Base-by-base conservation (phyloP, 2,113 vertebrate genomes). In the Triplophysa rosa region DNA sequence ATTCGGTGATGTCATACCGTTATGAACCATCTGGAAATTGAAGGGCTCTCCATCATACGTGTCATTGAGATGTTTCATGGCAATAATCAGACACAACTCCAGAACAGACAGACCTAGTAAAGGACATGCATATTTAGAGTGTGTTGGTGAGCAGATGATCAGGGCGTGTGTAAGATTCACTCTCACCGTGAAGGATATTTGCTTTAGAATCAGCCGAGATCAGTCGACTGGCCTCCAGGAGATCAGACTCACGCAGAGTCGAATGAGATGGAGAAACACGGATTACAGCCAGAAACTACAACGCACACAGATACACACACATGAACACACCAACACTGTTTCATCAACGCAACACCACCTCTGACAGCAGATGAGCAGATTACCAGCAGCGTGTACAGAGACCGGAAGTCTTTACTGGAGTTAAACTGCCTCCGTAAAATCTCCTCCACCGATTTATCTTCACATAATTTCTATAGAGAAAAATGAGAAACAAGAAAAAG, bases 21-120 rank as follows among this genome's bases (percentile, higher is more conserved):
- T 99, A 89, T 98, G 95, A 73, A 99, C 95, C 97, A 99, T 99
- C 80, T 99, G 96, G 87, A 99, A 96, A 87, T 99, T 99, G 88
- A 98, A 99, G 0, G 97, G 97, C 42, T 98, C 96, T 42, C 95
- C 97, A 40, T 96, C 95, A 2, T 99, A 98, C 73, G 96, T 91
- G 19, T 98, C 96, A 12, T 95, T 96, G 72, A 99, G 89, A 90
- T 99, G 97, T 83, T 99, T 99, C 95, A 99, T 99, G 77, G 97
- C 95, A 70, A 99, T 99, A 79, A 99, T 90, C 16, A 99, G 92
- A 85, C 97, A 99, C 80, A 99, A 91, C 90, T 99, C 98, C 87
- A 99, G 88, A 78, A 98, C 93, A 65, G 96, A 98, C 67, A 99
- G 82, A 86, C 98, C 97, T 99, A 82, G 14, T 21, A 19, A 11